Conservation (phyloP, 2,797 vertebrate species). For the Aulostomus chinensis region DNA sequence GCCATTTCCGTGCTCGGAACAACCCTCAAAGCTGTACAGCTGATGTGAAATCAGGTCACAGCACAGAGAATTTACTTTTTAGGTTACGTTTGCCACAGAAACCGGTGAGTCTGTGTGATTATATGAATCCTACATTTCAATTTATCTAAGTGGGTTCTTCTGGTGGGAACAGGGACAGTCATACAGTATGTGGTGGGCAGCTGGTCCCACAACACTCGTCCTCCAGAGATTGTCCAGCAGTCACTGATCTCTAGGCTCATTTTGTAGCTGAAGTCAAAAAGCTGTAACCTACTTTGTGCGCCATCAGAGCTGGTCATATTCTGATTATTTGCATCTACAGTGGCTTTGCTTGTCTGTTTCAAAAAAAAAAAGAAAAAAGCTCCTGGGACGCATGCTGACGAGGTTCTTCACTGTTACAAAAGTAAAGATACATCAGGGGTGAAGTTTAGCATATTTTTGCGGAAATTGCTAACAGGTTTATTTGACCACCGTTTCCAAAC, state of each 20-base stretch:
- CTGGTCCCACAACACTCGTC: slow-evolving; percentile 59
- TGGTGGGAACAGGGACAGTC: slow-evolving; percentile 14
- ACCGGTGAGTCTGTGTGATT: too few species aligned
- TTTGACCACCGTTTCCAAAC: too few species aligned
- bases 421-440: too few species aligned
- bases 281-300: too few species aligned
- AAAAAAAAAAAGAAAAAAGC: too few species aligned
- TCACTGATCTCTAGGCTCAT: slow-evolving; percentile 33
- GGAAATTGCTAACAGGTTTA: too few species aligned
- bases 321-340: neutral
- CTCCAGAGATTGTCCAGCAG: slow-evolving; percentile 35
- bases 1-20: neutral
- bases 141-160: slow-evolving; percentile 2
- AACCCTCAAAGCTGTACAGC: neutral
- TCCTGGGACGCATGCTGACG: too few species aligned
- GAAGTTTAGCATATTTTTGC: too few species aligned
- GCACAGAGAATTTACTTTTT: neutral
- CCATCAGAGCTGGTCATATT: too few species aligned
- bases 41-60: slow-evolving; percentile 16
- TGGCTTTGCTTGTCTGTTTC: too few species aligned
- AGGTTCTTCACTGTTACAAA: too few species aligned
- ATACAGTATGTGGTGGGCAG: slow-evolving; percentile 47
- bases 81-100: too few species aligned
- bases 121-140: neutral
- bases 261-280: slow-evolving; percentile 37